These are phyloP conservation scores for Oryzias celebensis DNA, from an alignment of 2,113 vertebrate genomes.

Conservation along the genomic window DNA sequence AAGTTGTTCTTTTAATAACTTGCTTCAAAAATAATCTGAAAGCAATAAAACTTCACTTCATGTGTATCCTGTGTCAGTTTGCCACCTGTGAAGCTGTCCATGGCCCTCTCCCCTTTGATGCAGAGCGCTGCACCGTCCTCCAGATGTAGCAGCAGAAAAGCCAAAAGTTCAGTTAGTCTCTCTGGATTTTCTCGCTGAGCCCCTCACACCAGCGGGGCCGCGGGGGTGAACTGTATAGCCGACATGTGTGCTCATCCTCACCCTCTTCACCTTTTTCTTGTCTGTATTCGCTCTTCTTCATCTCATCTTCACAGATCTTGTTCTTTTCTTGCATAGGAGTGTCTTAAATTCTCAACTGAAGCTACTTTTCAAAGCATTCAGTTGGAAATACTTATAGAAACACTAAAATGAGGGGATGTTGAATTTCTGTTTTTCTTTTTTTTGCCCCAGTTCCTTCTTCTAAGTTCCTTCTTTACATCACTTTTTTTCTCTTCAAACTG, in stretches of 20 bases:
- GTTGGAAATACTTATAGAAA: conserved; percentile 5
- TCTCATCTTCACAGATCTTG: not conserved
- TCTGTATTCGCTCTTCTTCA: not conserved
- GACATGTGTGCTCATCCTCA: conserved; percentile 11
- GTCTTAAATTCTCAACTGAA: conserved; percentile 11
- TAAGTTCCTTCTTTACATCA: not conserved
- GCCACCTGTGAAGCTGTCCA: conserved; percentile 41
- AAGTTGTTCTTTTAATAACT: too few relatives aligned
- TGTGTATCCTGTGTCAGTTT: not conserved
- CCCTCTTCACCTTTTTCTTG: not conserved
- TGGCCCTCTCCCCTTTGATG: conserved; percentile 58
- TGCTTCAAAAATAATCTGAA: too few relatives aligned
- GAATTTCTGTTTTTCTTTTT: conserved; percentile 2
- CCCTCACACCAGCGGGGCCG: conserved; percentile 15
- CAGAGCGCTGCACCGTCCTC: conserved; percentile 50
- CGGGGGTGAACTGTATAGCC: conserved; percentile 23
- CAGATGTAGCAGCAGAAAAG: conserved; percentile 67
- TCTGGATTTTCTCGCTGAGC: conserved; percentile 36
- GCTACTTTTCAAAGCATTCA: conserved; percentile 19
- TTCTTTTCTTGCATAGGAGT: not conserved
- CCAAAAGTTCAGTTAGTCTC: conserved; percentile 58
- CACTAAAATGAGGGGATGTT: not conserved
- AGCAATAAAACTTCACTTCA: too few relatives aligned
- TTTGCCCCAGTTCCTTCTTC: not conserved
- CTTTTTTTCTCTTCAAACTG: not conserved